Base-by-base conservation (phyloP, 2,797 vertebrate species). In the Limosa lapponica region DNA sequence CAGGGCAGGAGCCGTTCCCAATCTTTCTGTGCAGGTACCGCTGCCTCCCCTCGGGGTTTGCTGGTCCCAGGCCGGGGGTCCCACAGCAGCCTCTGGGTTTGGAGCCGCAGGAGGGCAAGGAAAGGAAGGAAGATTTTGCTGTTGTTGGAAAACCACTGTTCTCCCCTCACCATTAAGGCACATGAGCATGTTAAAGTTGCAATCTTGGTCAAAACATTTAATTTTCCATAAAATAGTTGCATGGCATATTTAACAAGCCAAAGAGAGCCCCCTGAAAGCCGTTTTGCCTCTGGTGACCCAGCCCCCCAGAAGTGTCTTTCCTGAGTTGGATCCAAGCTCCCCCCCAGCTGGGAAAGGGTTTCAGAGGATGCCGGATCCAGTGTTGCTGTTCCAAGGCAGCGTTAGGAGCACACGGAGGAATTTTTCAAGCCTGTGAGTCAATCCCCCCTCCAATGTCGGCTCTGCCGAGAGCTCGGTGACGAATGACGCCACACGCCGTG, bases 401-500 rank as follows among this genome's bases (percentile, higher is more conserved):
- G 22, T 10, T 34, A 28, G 57, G 43, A 43, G 64, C 43, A 25
- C 19, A 30, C 7, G 25, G 55, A 36, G 20, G 55, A 61, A 36
- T 36, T 71, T 51, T 32, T 61, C 66, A 52, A 2, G 36, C 15
- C 19, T 0, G 0, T 43, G 41, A 89, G 70, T 55, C 87, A 36
- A 19, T 43, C 49, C 13, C 24, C 24, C 39, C 57, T 44, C 1
- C 4, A 24, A 28, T 1, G 15, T 13, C 16, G 5, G n/a, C 51
- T 44, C 27, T 4, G 16, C 58, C 51, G 57, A 20, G 71, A 55
- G 41, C 48, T 25, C 2, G 1, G 51, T 51, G 57, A 44, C 7
- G 3, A 34, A 44, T 1, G 28, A 15, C 4, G 2, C 24, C 17
- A 10, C 36, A 1, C 2, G 4, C 34, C 2, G 18, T 7, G 48